These are phyloP conservation scores for Brachylomia viminalis DNA, from an alignment of 2,888 invertebrate species.

Conservation along the genomic window DNA sequence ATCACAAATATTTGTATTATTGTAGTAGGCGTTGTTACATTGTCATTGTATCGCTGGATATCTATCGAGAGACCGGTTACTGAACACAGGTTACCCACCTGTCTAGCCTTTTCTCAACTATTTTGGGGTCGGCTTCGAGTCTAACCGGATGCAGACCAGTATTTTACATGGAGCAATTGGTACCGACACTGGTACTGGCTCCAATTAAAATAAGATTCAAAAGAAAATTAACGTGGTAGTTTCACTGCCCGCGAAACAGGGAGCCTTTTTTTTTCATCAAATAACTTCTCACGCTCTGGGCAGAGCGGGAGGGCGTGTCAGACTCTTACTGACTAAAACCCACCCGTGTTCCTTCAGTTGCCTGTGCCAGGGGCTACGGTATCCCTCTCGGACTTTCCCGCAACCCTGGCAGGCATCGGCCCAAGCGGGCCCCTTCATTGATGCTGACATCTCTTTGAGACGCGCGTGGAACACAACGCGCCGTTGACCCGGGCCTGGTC, in stretches of 20 bases:
- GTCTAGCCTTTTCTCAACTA: neutral
- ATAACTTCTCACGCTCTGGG: too few relatives aligned
- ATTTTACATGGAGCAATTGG: neutral
- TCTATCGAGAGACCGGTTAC: neutral
- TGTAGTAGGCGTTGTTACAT: neutral
- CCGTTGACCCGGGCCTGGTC: too few relatives aligned
- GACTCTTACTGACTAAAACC: too few relatives aligned
- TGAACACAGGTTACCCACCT: neutral
- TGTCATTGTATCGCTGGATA: neutral
- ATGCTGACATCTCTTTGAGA: too few relatives aligned
- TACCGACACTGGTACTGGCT: neutral
- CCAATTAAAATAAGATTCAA: neutral
- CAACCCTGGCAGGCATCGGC: too few relatives aligned
- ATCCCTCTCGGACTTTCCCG: too few relatives aligned
- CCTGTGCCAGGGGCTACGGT: too few relatives aligned
- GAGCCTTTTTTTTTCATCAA: too few relatives aligned
- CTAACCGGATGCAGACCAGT: neutral
- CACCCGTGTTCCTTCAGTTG: too few relatives aligned
- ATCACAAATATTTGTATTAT: constrained; percentile 23
- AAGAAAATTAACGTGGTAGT: neutral
- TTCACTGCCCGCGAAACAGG: neutral
- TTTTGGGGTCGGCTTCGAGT: neutral
- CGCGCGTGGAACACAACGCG: too few relatives aligned
- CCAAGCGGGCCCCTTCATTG: too few relatives aligned
- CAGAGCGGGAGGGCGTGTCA: too few relatives aligned